Evolutionary conservation across 2,797 vertebrate species (phyloP).

Genomic region (Tangara arthus): DNA sequence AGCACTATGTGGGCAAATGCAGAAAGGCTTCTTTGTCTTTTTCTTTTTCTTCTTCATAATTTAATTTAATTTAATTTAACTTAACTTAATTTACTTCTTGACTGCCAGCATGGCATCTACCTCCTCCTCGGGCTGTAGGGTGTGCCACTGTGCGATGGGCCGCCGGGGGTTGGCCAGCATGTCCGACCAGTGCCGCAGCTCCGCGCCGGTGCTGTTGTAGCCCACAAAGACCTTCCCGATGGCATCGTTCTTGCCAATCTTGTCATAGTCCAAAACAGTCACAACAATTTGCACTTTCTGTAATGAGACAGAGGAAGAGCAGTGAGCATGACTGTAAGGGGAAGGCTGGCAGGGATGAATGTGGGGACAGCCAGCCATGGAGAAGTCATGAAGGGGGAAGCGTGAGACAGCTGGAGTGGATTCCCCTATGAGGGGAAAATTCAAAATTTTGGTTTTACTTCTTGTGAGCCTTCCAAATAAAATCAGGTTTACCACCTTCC

Average conservation of each 20-base stretch:
- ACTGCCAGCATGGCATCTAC: slow-evolving; percentile 94
- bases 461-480: not conserved
- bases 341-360: not conserved
- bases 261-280: slow-evolving; percentile 99
- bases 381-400: not conserved
- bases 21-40: slow-evolving; percentile 80
- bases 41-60: slow-evolving; percentile 50
- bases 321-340: not conserved
- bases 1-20: slow-evolving; percentile 91
- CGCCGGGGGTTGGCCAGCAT: slow-evolving; percentile 99
- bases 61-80: slow-evolving; percentile 65
- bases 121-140: slow-evolving; percentile 95
- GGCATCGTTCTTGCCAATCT: slow-evolving; percentile 99
- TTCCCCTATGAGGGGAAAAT: not conserved
- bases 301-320: slow-evolving; percentile 32
- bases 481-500: not conserved
- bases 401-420: not conserved
- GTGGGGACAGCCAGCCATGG: not conserved
- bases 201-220: slow-evolving; percentile 96
- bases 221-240: slow-evolving; percentile 99
- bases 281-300: slow-evolving; percentile 99
- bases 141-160: slow-evolving; percentile 99
- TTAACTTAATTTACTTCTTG: slow-evolving; percentile 87
- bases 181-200: slow-evolving; percentile 99
- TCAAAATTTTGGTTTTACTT: not conserved